Evolutionary conservation across 2,888 invertebrate genomes (phyloP).

Genomic region (Lasioglossum oenotherae): DNA sequence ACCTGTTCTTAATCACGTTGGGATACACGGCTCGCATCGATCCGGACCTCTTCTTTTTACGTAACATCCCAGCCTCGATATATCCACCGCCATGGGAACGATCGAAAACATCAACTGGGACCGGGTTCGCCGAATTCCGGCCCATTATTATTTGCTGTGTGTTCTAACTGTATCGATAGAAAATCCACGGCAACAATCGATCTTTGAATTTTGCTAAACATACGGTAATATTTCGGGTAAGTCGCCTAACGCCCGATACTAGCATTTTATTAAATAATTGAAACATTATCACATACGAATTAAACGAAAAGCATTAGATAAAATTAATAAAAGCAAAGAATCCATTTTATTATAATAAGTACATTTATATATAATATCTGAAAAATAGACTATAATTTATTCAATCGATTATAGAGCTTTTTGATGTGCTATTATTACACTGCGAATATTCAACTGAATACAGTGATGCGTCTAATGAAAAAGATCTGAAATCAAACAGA

Average conservation of each 20-base stretch:
- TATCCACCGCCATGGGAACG: neutral
- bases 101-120: neutral
- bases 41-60: neutral
- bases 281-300: no score
- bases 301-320: no score
- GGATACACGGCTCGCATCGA: constrained; percentile 28
- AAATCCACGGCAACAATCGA: neutral
- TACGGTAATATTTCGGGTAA: neutral
- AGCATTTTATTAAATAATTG: neutral
- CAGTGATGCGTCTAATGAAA: neutral
- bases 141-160: neutral
- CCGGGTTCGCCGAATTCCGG: neutral
- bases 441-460: neutral
- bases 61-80: neutral
- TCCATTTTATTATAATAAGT: no score
- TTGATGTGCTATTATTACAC: neutral
- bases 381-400: no score
- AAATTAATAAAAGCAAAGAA: no score
- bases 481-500: neutral
- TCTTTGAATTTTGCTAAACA: neutral
- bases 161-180: neutral
- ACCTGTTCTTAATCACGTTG: constrained; percentile 44
- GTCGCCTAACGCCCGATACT: neutral
- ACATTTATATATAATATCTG: no score
- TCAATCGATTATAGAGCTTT: no score